Evolutionary conservation across 2,113 vertebrate genomes (phyloP), one percentile per base, ranked within the genome.

Genomic region (Coregonus clupeaformis): DNA sequence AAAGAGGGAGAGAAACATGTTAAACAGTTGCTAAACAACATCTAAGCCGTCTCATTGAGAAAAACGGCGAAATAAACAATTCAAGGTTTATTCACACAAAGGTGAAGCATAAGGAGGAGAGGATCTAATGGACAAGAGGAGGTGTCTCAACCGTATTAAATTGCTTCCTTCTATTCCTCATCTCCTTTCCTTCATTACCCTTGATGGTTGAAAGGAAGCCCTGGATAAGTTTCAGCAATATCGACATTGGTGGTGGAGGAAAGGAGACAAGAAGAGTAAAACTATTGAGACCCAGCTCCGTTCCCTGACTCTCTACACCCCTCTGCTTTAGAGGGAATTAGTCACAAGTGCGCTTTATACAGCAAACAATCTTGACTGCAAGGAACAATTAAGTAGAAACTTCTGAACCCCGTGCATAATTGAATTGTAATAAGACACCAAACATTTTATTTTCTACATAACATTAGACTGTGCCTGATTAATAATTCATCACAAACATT

Each of bases 401-500:
- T 81, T 85, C 79, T 81, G 81, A 88, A 84, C 73, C 25, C 29
- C 68, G 20, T 72, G 68, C 57, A 74, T 80, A 80, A 83, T 80
- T 60, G 68, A 12, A 42, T 42, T 42, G 36, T 79, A 85, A 82
- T 71, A 76, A 84, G 83, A 79, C 83, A 84, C 71, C 81, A 85
- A 84, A 79, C 80, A 79, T 81, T 80, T 83, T 79, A 80, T 84
- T 85, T 85, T 82, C 82, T 72, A 72, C 84, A 85, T 82, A 82
- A 79, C 77, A 84, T 87, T 82, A 85, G 71, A 77, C 76, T 72
- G 57, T 68, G 59, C 73, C 76, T 84, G 84, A 82, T 85, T 82
- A 87, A 87, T 82, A 77, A 80, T 84, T 84, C 82, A 87, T 85
- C 80, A 60, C 75, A 70, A 84, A 85, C 78, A 79, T 78, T 73